A percentile compares a stretch with the other conserved stretches of the same genome.
phyloP scores from a whole-genome alignment of 2,888 invertebrate species.

The Copidosoma aretas region DNA sequence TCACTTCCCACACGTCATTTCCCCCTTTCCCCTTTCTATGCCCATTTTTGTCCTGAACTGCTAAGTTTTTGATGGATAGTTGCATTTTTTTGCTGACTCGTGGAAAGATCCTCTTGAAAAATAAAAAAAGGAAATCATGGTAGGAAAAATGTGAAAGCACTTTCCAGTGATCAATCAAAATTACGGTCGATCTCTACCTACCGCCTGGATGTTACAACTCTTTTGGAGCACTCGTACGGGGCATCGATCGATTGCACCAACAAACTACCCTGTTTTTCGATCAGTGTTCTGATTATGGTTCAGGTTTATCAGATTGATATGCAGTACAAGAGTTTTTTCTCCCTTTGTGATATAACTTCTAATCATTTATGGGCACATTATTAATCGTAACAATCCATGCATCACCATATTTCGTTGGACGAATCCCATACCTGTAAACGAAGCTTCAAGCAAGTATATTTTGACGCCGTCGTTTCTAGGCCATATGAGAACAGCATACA shows the following conservation, averaged over 20 bases:
- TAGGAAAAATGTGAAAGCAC: background rate
- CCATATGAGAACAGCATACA: too few relatives aligned
- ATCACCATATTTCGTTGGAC: too few relatives aligned
- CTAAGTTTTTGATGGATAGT: background rate
- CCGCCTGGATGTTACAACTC: background rate
- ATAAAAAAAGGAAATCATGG: too few relatives aligned
- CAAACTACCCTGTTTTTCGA: background rate
- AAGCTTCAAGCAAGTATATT: too few relatives aligned
- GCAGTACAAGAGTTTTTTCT: background rate
- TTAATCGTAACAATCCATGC: too few relatives aligned
- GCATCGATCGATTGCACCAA: background rate
- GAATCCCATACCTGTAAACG: too few relatives aligned
- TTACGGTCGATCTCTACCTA: background rate
- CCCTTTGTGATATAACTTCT: background rate
- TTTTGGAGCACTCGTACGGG: background rate
- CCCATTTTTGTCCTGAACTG: background rate
- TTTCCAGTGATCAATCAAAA: background rate
- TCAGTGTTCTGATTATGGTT: background rate
- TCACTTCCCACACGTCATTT: too few relatives aligned
- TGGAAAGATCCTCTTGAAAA: too few relatives aligned
- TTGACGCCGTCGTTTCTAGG: too few relatives aligned
- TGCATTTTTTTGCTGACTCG: background rate
- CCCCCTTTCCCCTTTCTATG: background rate
- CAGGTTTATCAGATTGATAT: too few relatives aligned
- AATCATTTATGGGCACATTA: too few relatives aligned